These are phyloP conservation scores for Boloria selene DNA, from an alignment of 2,888 invertebrate genomes.

Conservation along the genomic window DNA sequence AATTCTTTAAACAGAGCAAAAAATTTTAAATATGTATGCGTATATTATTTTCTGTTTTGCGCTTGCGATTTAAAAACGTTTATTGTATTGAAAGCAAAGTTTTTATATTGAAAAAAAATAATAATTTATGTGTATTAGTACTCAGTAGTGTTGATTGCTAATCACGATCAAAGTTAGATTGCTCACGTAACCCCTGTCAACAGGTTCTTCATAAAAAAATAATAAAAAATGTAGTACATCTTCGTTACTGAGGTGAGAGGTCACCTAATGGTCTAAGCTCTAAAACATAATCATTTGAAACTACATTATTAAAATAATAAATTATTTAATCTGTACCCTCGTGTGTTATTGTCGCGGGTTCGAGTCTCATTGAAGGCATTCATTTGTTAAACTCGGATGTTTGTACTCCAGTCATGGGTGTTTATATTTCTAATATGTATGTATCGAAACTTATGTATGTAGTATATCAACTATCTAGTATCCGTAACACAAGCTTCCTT, in stretches of 20 bases:
- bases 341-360: no score
- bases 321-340: no score
- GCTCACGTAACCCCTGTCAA: constrained; percentile 57
- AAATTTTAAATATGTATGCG: constrained; percentile 9
- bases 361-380: no score
- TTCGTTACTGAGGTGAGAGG: constrained; percentile 48
- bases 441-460: no score
- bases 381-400: no score
- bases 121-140: constrained; percentile 66
- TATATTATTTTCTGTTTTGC: constrained; percentile 6
- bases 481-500: no score
- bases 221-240: constrained; percentile 40
- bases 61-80: background rate
- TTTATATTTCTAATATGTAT: no score
- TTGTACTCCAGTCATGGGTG: no score
- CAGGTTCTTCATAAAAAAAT: constrained; percentile 43
- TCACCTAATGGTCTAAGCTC: constrained; percentile 45
- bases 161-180: constrained; percentile 49
- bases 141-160: constrained; percentile 62
- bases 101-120: constrained; percentile 10
- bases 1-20: constrained; percentile 13
- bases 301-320: constrained; percentile 25
- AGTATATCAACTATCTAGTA: no score
- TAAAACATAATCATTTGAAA: constrained; percentile 40
- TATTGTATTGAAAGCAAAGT: background rate